Conservation (phyloP, 2,888 invertebrate species). For the Chydorus sphaericus region DNA sequence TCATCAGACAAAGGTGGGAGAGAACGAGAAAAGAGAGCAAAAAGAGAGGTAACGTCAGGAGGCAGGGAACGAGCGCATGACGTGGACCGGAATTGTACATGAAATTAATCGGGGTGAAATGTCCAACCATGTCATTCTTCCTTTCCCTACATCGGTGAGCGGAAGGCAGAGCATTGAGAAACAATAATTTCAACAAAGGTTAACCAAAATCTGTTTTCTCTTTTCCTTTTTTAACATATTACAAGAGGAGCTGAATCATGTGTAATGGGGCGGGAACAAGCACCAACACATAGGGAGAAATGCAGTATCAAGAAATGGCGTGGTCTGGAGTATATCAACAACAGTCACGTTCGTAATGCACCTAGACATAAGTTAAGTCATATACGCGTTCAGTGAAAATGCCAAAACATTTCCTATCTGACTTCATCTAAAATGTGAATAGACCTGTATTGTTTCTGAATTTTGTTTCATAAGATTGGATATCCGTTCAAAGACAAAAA, state of each 20-base stretch:
- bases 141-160: not conserved
- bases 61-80: not conserved
- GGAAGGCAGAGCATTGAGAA: not conserved
- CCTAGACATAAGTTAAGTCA: not conserved
- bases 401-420: too few relatives aligned
- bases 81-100: not conserved
- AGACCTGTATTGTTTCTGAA: conserved; percentile 6
- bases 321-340: conserved; percentile 3
- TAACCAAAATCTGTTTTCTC: too few relatives aligned
- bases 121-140: too few relatives aligned
- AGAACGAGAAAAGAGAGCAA: not conserved
- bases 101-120: too few relatives aligned
- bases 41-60: not conserved
- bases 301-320: conserved; percentile 1
- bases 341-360: conserved; percentile 2
- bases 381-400: too few relatives aligned
- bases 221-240: too few relatives aligned
- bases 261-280: too few relatives aligned
- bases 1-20: not conserved
- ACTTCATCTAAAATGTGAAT: conserved; percentile 4
- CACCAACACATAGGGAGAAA: not conserved
- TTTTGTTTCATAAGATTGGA: conserved; percentile 8
- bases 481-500: not conserved
- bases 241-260: too few relatives aligned
- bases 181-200: too few relatives aligned